These are phyloP conservation scores for Malurus alboscapulatus DNA, from an alignment of 2,113 vertebrate genomes.

Conservation along the genomic window DNA sequence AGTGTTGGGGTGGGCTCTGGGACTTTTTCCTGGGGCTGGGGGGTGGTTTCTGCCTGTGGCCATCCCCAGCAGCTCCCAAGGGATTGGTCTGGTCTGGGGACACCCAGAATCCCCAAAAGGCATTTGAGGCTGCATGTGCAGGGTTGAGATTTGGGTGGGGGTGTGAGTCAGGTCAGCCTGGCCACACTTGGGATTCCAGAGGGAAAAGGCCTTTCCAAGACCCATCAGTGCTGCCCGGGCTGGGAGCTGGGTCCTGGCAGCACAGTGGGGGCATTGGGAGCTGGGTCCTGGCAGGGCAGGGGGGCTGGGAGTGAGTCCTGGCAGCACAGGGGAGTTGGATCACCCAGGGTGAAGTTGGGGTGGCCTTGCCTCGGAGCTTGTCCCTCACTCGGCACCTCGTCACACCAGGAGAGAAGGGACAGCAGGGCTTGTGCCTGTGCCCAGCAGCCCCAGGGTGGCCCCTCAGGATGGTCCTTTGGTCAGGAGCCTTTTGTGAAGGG, in stretches of 20 bases:
- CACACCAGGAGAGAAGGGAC: background rate
- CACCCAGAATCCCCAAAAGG: background rate
- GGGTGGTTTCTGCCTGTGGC: background rate
- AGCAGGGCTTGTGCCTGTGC: background rate
- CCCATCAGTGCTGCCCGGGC: background rate
- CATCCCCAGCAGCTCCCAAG: accelerated
- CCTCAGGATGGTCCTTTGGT: background rate
- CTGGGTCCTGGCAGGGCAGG: background rate
- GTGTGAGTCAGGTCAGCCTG: background rate
- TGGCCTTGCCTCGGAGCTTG: accelerated
- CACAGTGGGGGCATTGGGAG: too few species aligned
- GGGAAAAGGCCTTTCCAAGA: background rate
- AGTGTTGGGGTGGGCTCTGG: too few species aligned
- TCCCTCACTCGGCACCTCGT: accelerated
- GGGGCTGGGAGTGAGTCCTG: background rate
- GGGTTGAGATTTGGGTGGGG: too few species aligned
- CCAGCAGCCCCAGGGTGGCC: accelerated
- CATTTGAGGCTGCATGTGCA: background rate
- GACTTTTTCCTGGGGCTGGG: too few species aligned
- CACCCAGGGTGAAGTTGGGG: background rate
- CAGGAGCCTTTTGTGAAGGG: background rate
- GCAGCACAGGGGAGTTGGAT: accelerated
- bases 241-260: accelerated
- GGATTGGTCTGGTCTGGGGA: background rate
- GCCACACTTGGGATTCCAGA: background rate